A percentile compares a stretch with the other conserved stretches of the same genome.
Evolutionary conservation across 2,113 vertebrate genomes (phyloP).

Genomic region (Lutjanus erythropterus): DNA sequence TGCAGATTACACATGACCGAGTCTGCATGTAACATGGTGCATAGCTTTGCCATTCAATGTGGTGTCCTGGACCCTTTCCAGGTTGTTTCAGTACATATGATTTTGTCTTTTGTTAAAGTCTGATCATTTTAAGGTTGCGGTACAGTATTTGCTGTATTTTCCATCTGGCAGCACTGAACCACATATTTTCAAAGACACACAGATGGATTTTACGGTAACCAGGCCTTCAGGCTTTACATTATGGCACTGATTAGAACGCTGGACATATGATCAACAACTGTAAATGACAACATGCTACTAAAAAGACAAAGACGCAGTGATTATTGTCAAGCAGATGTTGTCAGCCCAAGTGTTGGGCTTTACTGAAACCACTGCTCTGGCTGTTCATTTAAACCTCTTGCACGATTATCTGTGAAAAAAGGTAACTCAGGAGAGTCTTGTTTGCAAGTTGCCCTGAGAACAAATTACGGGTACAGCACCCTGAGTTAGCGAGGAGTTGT

Average conservation of each 20-base stretch:
- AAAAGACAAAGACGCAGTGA: constrained; percentile 4
- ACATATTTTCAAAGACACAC: too few relatives aligned
- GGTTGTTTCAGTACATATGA: too few relatives aligned
- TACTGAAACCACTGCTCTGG: constrained; percentile 6
- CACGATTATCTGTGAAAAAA: constrained; percentile 30
- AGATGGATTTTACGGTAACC: not conserved
- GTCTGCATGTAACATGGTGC: too few relatives aligned
- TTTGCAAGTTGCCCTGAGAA: constrained; percentile 40
- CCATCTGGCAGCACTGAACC: too few relatives aligned
- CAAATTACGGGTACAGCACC: constrained; percentile 34
- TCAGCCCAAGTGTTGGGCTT: constrained; percentile 24
- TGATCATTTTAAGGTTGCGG: too few relatives aligned
- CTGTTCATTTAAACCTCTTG: constrained; percentile 11
- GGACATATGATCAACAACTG: not conserved
- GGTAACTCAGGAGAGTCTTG: constrained; percentile 22
- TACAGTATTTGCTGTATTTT: too few relatives aligned
- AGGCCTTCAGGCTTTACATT: not conserved
- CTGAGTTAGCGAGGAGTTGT: constrained; percentile 44
- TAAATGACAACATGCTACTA: not conserved
- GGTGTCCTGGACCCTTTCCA: too few relatives aligned
- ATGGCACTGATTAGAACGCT: not conserved
- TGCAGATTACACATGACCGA: too few relatives aligned
- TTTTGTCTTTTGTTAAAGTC: too few relatives aligned
- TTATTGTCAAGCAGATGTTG: constrained; percentile 11
- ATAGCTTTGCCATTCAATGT: too few relatives aligned